Evolutionary conservation across 2,888 invertebrate species (phyloP).

Genomic region (Parascotia fuliginaria): DNA sequence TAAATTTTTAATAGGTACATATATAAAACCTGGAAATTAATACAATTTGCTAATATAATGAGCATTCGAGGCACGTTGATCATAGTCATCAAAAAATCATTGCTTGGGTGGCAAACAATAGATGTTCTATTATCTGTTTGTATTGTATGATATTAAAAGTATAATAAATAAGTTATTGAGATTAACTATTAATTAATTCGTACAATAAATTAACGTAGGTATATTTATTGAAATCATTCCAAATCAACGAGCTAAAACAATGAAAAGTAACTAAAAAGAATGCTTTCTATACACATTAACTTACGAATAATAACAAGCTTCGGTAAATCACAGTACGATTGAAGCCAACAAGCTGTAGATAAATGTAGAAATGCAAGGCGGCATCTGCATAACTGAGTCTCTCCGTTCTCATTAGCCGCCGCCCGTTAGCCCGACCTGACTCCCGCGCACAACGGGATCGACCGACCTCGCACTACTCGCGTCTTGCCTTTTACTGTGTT

Average conservation of each 20-base stretch:
- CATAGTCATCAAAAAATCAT: too few species aligned
- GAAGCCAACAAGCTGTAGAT: slow-evolving; percentile 46
- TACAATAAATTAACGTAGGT: too few species aligned
- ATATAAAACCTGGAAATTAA: too few species aligned
- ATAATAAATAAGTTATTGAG: too few species aligned
- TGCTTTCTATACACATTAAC: background rate
- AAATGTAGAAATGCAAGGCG: slow-evolving; percentile 51
- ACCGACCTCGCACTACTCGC: slow-evolving; percentile 47
- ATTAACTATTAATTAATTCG: too few species aligned
- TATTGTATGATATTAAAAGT: too few species aligned
- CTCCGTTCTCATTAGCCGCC: slow-evolving; percentile 78
- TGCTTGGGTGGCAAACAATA: too few species aligned
- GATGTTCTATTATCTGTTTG: too few species aligned
- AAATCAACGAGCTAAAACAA: slow-evolving; percentile 1
- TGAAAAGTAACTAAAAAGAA: background rate
- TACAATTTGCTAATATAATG: too few species aligned
- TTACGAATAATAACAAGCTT: slow-evolving; percentile 38
- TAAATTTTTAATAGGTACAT: too few species aligned
- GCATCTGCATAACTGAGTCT: slow-evolving; percentile 81
- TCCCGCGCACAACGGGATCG: slow-evolving; percentile 69
- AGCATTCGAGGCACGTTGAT: too few species aligned
- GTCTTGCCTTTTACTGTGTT: slow-evolving; percentile 43
- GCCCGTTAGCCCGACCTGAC: slow-evolving; percentile 77
- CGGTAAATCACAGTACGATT: slow-evolving; percentile 43
- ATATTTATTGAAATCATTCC: too few species aligned